Base-by-base conservation (phyloP, 2,888 invertebrate genomes). In the Polydrusus pterygomalis region DNA sequence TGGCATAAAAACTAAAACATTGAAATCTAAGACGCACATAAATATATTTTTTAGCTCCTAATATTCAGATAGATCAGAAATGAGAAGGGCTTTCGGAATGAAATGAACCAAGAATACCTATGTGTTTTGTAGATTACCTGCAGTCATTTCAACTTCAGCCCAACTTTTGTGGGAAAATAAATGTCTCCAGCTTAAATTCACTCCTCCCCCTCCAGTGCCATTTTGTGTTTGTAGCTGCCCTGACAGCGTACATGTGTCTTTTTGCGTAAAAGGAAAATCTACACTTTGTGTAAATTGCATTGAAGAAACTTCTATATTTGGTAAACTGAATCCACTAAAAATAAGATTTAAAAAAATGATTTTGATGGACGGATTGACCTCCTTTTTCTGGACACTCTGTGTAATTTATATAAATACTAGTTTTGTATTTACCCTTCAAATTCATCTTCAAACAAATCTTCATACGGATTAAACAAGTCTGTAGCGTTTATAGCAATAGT, bases 231-330 rank as follows among this genome's bases (percentile, higher is more conserved):
- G 93, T 70, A 96, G 89, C 82, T 94, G 93, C 8, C 96, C 96
- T 10, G 95, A 93, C 82, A 98, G 89, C 0, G 94, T 93, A 80
- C 95, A 91, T 0, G 96, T 97, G 83, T 98, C 96, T 81, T 93
- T 92, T 67, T 93, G 88, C 0, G 97, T 97, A 25, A 98, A 89
- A 0, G 98, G 98, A 58, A 96, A 95, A 86, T 98, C 97, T 60
- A 98, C 95, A 0, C 97, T 97, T 86, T 98, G 97, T 18, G 93
- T 92, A 84, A 98, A 94, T 58, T 94, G 94, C 95, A 98, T 96
- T 10, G 95, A 95, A n/a, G 95, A 96, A 40, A 98, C 93, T 89
- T 98, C 97, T 79, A 98, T 90, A 76, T 89, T 91, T 13, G 97
- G 96, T 82, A 95, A 74, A 67, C 75, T 79, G 9, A 77, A 15